Evolutionary conservation across 2,113 vertebrate species (phyloP), one percentile per base, ranked within the genome.

Genomic region (Peucedramus taeniatus): DNA sequence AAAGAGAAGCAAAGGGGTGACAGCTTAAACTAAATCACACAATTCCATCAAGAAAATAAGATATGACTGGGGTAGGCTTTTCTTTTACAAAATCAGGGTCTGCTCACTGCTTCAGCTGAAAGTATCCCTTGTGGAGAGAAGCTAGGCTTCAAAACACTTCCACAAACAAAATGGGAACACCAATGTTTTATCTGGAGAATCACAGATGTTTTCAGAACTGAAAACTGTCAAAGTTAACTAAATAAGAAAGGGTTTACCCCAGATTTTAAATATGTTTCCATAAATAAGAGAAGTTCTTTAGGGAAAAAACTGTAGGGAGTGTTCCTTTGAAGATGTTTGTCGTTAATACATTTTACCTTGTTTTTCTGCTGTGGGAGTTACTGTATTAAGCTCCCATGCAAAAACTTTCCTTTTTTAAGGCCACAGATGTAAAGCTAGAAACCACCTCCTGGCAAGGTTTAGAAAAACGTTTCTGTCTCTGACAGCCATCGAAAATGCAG

Each of bases 231-330:
- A 78, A 87, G 24, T 82, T 89, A 89, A 79, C 69, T 57, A 60
- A 22, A 15, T 31, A 83, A 79, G 44, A 91, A 80, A 51, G 33
- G 26, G 9, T 63, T 91, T 88, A 90, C 9, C 28, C 7, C 51
- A 83, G 63, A 92, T 90, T 91, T 93, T 78, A 94, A 66, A 91
- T 56, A 37, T 39, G 44, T 83, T 95, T 87, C 57, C 70, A 82
- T 61, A 91, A 83, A 83, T 53, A 65, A 71, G 10, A 64, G 6
- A 86, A 60, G 14, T 45, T 94, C 11, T 53, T 76, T 45, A 16
- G 21, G n/a, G 66, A 54, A 79, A 95, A 80, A n/a, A 50, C 10
- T 28, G 17, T 71, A 84, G 22, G 4, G 14, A 11, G 15, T 33
- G 12, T 40, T 91, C 26, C 63, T 66, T 93, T 89, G 66, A 87